Evolutionary conservation across 1,140 invertebrate species (phyloP).

Genomic region (Heliconius himera): DNA sequence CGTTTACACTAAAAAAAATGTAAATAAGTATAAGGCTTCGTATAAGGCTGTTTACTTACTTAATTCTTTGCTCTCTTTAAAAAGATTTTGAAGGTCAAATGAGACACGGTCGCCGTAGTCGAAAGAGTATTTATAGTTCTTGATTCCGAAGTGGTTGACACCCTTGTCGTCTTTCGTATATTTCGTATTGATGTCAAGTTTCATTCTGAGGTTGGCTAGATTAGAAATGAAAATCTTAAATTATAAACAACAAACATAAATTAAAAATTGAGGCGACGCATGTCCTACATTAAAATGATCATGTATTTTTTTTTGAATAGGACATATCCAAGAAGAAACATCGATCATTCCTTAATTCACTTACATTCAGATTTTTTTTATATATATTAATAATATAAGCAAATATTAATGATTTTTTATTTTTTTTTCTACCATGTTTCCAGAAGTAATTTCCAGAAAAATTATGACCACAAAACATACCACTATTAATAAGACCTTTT

Average conservation of each 20-base stretch:
- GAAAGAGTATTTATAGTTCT: slow-evolving; percentile 69
- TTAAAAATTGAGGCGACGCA: not conserved
- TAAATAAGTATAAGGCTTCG: not conserved
- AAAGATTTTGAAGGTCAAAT: slow-evolving; percentile 67
- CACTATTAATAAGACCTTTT: not conserved
- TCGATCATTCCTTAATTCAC: too few relatives aligned
- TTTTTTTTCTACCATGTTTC: not conserved
- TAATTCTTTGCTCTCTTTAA: slow-evolving; percentile 70
- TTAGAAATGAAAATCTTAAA: slow-evolving; percentile 28
- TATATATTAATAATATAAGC: too few relatives aligned
- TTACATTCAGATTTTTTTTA: too few relatives aligned
- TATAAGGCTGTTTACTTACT: slow-evolving; percentile 58
- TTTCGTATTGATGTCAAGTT: slow-evolving; percentile 70
- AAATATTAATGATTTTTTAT: too few relatives aligned
- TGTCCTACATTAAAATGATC: too few relatives aligned
- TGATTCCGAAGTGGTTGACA: slow-evolving; percentile 58
- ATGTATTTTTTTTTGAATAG: too few relatives aligned
- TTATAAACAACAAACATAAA: not conserved
- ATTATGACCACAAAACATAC: not conserved
- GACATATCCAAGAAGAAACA: too few relatives aligned
- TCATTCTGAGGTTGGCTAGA: slow-evolving; percentile 71
- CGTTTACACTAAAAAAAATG: not conserved
- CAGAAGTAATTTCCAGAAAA: not conserved
- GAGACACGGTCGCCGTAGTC: slow-evolving; percentile 68
- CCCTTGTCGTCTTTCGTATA: slow-evolving; percentile 64